Base-by-base conservation (phyloP, 1,140 invertebrate genomes). In the Caenorhabditis inopinata region DNA sequence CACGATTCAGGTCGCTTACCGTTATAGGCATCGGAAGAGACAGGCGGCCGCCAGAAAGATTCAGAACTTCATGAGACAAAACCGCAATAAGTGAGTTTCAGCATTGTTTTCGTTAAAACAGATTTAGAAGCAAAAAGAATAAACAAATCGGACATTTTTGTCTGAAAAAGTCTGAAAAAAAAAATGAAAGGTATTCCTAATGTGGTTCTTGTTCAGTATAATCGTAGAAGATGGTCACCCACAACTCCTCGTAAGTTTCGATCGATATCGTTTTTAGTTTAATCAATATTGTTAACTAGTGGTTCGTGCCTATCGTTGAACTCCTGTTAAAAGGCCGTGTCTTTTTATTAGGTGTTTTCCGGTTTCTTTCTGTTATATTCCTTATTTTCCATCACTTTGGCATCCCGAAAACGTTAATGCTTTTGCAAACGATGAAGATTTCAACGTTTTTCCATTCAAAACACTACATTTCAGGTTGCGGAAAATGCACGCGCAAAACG, bases 31-130 rank as follows among this genome's bases (percentile, higher is more conserved):
- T 12, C 76, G 76, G n/a, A 82, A 82, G 48, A n/a, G 80, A 7
- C 80, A 82, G 21, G 80, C 76, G 3, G 80, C 80, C 0, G 80
- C 80, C 11, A 80, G 80, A 21, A 78, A 73, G 47, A 82, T 82
- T 51, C 80, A 82, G 73, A 78, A 79, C 11, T 82, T 82, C 25
- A 82, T 82, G 80, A n/a, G 62, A 35, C 51, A 79, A 21, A 79
- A 74, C 35, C 62, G 78, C 5, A 58, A 79, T 46, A 79, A 79
- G 78, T 79, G 46, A 75, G 78, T 79, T n/a, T 27, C n/a, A n/a
- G n/a, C n/a, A n/a, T n/a, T n/a, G n/a, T n/a, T n/a, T n/a, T n/a
- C n/a, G n/a, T n/a, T n/a, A n/a, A n/a, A n/a, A n/a, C n/a, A n/a
- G n/a, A n/a, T n/a, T n/a, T n/a, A n/a, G n/a, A n/a, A n/a, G n/a